These are phyloP conservation scores for Agrotis segetum DNA, from an alignment of 2,888 invertebrate genomes.

Conservation along the genomic window DNA sequence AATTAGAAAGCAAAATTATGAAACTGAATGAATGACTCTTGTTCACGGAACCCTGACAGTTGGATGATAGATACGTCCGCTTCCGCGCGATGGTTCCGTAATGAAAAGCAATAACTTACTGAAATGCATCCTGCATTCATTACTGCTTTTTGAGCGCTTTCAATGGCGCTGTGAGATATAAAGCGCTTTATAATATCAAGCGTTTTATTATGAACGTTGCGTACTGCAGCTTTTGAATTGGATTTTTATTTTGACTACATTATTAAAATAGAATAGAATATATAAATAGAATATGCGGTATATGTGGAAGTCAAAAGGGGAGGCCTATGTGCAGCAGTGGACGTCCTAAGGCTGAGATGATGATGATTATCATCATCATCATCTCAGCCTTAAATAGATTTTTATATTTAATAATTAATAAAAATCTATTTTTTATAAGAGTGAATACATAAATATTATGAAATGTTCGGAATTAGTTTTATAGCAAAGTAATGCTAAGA, in stretches of 20 bases:
- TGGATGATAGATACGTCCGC: constrained; percentile 7
- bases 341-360: too few species aligned
- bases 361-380: too few species aligned
- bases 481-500: too few species aligned
- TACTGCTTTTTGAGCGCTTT: constrained; percentile 15
- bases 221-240: background rate
- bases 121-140: constrained; percentile 34
- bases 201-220: background rate
- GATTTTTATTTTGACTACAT: background rate
- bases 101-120: constrained; percentile 29
- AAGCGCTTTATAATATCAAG: background rate
- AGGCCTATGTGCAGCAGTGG: too few species aligned
- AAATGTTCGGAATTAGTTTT: too few species aligned
- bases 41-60: constrained; percentile 29
- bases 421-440: too few species aligned
- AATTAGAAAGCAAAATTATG: background rate
- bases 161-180: background rate
- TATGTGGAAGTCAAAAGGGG: too few species aligned
- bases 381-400: too few species aligned
- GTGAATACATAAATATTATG: too few species aligned
- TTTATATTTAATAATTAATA: too few species aligned
- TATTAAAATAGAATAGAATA: too few species aligned
- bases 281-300: too few species aligned
- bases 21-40: background rate
- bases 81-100: constrained; percentile 38